These are phyloP conservation scores for Porites evermanni DNA, from an alignment of 92 coral and sea anemone species.

Conservation along the genomic window DNA sequence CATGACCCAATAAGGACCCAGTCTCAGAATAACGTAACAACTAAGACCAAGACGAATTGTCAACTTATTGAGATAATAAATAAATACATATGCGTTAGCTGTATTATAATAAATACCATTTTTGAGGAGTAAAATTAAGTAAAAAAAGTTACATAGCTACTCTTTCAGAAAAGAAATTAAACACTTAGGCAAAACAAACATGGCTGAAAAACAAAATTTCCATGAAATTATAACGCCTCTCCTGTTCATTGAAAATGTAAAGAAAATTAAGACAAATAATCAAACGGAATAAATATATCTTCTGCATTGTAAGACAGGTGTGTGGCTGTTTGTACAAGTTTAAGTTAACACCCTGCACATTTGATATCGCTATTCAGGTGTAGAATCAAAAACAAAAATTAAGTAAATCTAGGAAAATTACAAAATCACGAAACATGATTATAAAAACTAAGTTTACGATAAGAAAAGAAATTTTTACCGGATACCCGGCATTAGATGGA, in stretches of 20 bases:
- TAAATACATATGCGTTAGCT: not conserved
- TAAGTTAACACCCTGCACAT: conserved; percentile 4
- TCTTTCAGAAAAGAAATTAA: no score
- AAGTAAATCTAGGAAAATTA: not conserved
- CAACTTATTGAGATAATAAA: not conserved
- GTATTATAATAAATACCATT: no score
- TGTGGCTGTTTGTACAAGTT: conserved; percentile 5
- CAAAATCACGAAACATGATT: not conserved
- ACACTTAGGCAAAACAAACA: not conserved
- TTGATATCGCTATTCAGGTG: conserved; percentile 3
- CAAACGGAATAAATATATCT: not conserved
- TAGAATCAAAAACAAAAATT: not conserved
- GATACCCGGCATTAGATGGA: not conserved
- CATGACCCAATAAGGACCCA: no score
- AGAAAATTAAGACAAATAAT: not conserved
- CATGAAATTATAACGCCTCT: not conserved
- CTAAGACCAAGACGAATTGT: no score
- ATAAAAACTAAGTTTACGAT: not conserved
- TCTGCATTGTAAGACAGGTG: conserved; percentile 10
- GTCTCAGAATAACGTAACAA: no score
- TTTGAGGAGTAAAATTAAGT: no score
- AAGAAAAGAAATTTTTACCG: not conserved
- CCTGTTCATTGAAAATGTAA: not conserved
- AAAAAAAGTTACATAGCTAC: no score
- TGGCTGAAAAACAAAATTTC: not conserved